Base-by-base conservation (phyloP, 2,797 vertebrate genomes). In the Etheostoma perlongum region DNA sequence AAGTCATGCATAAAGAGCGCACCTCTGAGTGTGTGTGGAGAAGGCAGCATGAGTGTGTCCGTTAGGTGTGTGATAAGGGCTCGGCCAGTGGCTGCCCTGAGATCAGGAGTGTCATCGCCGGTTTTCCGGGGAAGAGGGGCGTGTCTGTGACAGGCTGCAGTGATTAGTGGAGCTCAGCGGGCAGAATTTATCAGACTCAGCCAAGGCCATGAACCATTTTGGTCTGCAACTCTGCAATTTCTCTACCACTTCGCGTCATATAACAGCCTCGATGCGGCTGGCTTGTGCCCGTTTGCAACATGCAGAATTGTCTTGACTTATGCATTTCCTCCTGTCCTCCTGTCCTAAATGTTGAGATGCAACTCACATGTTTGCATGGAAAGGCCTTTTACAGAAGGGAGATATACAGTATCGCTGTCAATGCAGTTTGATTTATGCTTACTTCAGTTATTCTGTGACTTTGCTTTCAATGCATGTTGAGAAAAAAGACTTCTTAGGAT, bases 91-190 rank as follows among this genome's bases (percentile, higher is more conserved):
- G 76, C 84, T 82, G 88, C 65, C 78, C 87, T 67, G 71, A 83
- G 83, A 89, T 87, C 83, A 61, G 78, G 70, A 83, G 85, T 7
- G 66, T 76, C 77, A 83, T 78, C 1, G 65, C 66, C 19, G 59
- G 67, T 67, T 85, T 86, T 90, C 86, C 71, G 83, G 80, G 91
- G 76, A 77, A 61, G 83, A 87, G 85, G 83, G 89, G 90, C 61
- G 88, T 84, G 93, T 88, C 83, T 72, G 79, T 89, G 91, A 90
- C 89, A 90, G 86, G 83, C 88, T 80, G 86, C 86, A 81, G 84
- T 94, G 92, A 94, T 95, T 93, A 93, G 93, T 92, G 91, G 89
- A 91, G 90, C 92, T 90, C 90, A 77, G 88, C 85, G 73, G 89
- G 88, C 80, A 86, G 87, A 92, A 93, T 95, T 90, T 84, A 92